Conservation (phyloP, 2,113 vertebrate species). For the Cynocephalus volans region DNA sequence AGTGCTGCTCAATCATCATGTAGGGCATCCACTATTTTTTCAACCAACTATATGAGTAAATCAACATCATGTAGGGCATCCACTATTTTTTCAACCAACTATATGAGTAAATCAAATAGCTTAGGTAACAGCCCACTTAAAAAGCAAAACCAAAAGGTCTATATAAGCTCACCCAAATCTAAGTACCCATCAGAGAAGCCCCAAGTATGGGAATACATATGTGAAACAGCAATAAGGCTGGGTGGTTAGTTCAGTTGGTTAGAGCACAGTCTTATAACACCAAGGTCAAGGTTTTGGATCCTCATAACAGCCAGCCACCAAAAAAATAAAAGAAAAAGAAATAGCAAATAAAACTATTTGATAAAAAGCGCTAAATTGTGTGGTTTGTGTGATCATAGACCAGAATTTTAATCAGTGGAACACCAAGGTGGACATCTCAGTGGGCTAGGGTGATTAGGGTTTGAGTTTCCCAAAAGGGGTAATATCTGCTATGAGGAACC, state of each 20-base stretch:
- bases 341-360: constrained; percentile 7
- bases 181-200: constrained; percentile 47
- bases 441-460: background rate
- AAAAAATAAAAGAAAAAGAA: background rate
- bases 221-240: background rate
- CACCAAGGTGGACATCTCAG: background rate
- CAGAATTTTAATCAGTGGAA: constrained; percentile 1
- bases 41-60: background rate
- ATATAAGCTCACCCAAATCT: constrained; percentile 52
- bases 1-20: background rate
- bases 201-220: background rate
- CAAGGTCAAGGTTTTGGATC: too few species aligned
- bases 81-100: constrained; percentile 39
- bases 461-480: background rate
- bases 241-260: too few species aligned
- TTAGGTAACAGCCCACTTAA: constrained; percentile 54
- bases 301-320: too few species aligned
- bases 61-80: constrained; percentile 12
- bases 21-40: constrained; percentile 30
- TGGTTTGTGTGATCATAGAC: background rate
- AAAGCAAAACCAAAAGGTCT: constrained; percentile 62
- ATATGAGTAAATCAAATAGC: constrained; percentile 7
- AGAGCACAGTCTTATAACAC: too few species aligned
- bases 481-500: constrained; percentile 13
- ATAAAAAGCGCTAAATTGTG: constrained; percentile 7